These are phyloP conservation scores for Chironomus tepperi DNA, from an alignment of 1,140 invertebrate genomes.

Conservation along the genomic window DNA sequence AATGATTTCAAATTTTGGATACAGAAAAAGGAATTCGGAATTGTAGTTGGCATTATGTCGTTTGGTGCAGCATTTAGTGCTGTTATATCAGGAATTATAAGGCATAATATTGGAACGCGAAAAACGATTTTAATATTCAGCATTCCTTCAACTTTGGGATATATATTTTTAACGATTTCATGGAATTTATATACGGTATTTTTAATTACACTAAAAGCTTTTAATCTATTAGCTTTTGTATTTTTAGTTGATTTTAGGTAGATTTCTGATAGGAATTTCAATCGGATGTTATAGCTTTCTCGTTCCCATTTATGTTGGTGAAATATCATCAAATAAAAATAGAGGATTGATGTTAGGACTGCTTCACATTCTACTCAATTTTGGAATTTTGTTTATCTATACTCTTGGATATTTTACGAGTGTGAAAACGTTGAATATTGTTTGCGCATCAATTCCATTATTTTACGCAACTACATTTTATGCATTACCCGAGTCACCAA, in stretches of 20 bases:
- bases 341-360: constrained; percentile 62
- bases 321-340: constrained; percentile 57
- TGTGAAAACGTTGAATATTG: constrained; percentile 45
- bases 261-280: constrained; percentile 58
- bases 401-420: constrained; percentile 41
- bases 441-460: constrained; percentile 49
- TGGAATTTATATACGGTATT: not conserved
- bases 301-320: constrained; percentile 62
- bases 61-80: not conserved
- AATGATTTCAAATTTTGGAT: not conserved
- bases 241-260: constrained; percentile 39
- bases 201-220: not conserved
- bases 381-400: constrained; percentile 55
- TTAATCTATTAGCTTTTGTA: not conserved
- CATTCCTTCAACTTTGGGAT: not conserved
- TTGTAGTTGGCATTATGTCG: not conserved
- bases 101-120: not conserved
- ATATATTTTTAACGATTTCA: not conserved
- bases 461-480: constrained; percentile 49
- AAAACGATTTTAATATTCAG: not conserved
- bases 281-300: constrained; percentile 61
- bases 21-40: not conserved
- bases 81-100: not conserved
- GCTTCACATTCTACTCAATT: constrained; percentile 47
- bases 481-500: constrained; percentile 61